Conservation (phyloP, 2,888 invertebrate genomes). For the Sipha maydis region DNA sequence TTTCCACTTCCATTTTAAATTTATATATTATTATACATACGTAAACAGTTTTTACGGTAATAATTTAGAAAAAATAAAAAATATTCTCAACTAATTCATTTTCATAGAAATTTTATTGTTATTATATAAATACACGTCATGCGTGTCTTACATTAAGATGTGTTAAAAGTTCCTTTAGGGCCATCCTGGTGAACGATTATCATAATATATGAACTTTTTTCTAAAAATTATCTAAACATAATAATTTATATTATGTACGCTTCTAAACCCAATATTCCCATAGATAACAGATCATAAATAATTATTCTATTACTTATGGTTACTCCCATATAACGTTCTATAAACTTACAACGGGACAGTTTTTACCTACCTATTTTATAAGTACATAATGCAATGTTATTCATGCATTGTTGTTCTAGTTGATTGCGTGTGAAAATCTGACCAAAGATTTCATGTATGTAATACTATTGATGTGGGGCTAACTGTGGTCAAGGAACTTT, state of each 20-base stretch:
- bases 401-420: neutral
- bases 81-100: neutral
- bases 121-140: constrained; percentile 10
- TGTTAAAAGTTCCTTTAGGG: constrained; percentile 38
- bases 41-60: neutral
- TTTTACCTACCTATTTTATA: neutral
- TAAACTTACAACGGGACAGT: too few species aligned
- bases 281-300: too few species aligned
- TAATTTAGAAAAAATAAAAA: neutral
- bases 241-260: too few species aligned
- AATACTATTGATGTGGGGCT: constrained; percentile 4
- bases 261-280: too few species aligned
- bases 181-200: neutral
- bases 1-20: constrained; percentile 39
- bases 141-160: neutral
- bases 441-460: constrained; percentile 21
- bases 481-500: constrained; percentile 47
- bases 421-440: constrained; percentile 22
- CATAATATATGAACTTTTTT: neutral
- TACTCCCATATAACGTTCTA: too few species aligned
- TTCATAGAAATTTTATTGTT: constrained; percentile 9
- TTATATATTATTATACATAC: neutral
- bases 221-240: too few species aligned
- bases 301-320: too few species aligned
- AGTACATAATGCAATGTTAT: neutral